A percentile compares a stretch with the other conserved stretches of the same genome.
Conservation (phyloP, 2,888 invertebrate genomes). For the Metalampra italica region DNA sequence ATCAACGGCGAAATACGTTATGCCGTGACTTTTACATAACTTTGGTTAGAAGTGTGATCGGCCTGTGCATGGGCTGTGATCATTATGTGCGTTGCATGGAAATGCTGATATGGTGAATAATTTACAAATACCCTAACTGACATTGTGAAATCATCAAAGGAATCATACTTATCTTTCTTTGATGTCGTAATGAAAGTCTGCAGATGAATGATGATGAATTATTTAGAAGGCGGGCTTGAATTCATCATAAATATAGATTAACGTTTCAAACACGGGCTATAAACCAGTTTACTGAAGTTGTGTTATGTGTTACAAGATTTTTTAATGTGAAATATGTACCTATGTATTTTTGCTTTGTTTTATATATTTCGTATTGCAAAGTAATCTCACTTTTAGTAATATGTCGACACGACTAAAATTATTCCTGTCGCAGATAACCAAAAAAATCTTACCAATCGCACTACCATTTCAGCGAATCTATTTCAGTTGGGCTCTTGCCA, state of each 20-base stretch:
- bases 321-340: too few relatives aligned
- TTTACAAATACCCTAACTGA: background rate
- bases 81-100: too few relatives aligned
- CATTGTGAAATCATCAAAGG: slow-evolving; percentile 11
- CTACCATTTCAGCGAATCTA: slow-evolving; percentile 51
- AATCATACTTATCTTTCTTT: slow-evolving; percentile 15
- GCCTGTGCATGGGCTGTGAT: too few relatives aligned
- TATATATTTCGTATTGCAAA: too few relatives aligned
- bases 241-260: background rate
- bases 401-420: background rate
- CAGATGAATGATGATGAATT: slow-evolving; percentile 10
- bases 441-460: slow-evolving; percentile 32
- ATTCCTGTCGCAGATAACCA: slow-evolving; percentile 9
- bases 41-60: too few relatives aligned
- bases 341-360: too few relatives aligned
- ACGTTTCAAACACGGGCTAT: background rate
- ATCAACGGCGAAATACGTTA: too few relatives aligned
- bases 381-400: too few relatives aligned
- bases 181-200: slow-evolving; percentile 10
- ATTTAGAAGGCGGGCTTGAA: slow-evolving; percentile 1
- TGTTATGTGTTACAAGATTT: background rate
- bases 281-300: background rate
- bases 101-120: background rate
- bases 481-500: slow-evolving; percentile 51
- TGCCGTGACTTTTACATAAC: too few relatives aligned